phyloP scores from a whole-genome alignment of 1,140 invertebrate genomes.

The Drosophila chauvacae region DNA sequence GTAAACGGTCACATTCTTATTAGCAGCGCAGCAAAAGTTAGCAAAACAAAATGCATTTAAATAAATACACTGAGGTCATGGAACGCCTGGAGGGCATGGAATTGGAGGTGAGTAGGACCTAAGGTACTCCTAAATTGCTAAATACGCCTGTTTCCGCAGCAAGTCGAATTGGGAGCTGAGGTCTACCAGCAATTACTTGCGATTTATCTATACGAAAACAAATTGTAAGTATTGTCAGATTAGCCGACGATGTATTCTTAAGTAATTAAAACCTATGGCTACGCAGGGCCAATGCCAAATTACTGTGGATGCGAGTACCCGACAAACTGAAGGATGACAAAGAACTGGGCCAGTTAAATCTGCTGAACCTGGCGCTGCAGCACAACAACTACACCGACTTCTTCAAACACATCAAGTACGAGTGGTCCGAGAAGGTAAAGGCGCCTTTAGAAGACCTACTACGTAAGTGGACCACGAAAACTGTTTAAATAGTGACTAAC shows the following conservation, averaged over 20 bases:
- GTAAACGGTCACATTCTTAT: constrained; percentile 13
- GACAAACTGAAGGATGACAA: constrained; percentile 62
- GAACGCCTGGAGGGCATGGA: constrained; percentile 59
- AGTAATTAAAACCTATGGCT: not conserved
- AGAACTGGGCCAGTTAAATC: constrained; percentile 60
- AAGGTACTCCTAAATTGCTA: not conserved
- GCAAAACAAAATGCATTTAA: constrained; percentile 60
- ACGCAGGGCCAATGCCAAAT: constrained; percentile 56
- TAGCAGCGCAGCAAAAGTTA: constrained; percentile 13
- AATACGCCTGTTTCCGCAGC: constrained; percentile 25
- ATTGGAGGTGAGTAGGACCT: constrained; percentile 44
- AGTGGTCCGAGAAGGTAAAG: constrained; percentile 65
- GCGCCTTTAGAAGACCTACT: constrained; percentile 56
- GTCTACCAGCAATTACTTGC: constrained; percentile 64
- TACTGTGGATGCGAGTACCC: constrained; percentile 71
- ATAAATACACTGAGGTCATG: constrained; percentile 60
- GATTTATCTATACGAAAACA: constrained; percentile 72
- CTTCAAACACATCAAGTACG: constrained; percentile 65
- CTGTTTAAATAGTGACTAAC: not conserved
- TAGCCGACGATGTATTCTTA: too few relatives aligned
- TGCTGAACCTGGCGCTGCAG: constrained; percentile 62
- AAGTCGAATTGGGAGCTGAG: constrained; percentile 48
- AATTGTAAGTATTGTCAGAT: constrained; percentile 48
- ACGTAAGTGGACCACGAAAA: constrained; percentile 20
- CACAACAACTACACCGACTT: constrained; percentile 70